Evolutionary conservation across 2,113 vertebrate species (phyloP).

Genomic region (Opisthocomus hoazin): DNA sequence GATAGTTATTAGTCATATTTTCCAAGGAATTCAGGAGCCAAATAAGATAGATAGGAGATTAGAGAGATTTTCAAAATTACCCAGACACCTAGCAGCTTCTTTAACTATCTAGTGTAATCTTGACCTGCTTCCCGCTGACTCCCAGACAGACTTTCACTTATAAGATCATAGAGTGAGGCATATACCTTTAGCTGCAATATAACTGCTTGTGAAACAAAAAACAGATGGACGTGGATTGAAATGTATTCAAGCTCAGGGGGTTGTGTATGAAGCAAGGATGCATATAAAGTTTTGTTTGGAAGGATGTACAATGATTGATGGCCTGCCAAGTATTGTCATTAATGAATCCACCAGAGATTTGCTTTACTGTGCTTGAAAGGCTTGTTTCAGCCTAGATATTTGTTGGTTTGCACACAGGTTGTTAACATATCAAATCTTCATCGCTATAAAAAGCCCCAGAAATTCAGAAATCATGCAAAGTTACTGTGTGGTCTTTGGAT

Average conservation of each 20-base stretch:
- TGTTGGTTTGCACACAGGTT: neutral
- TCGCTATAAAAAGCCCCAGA: neutral
- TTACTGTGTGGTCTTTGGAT: neutral
- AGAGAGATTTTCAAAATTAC: neutral
- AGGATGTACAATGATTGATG: neutral
- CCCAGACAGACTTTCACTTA: neutral
- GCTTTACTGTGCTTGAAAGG: neutral
- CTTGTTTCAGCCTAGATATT: neutral
- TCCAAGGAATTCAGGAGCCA: neutral
- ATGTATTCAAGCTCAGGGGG: neutral
- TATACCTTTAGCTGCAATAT: neutral
- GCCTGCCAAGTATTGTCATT: neutral
- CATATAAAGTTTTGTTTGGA: neutral
- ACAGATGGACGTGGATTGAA: neutral
- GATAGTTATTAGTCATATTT: neutral
- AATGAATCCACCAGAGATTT: neutral
- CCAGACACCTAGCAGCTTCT: neutral
- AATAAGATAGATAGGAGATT: neutral
- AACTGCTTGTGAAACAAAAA: neutral
- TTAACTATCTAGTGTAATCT: neutral
- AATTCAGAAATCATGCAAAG: neutral
- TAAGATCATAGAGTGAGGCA: neutral
- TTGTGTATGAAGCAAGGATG: neutral
- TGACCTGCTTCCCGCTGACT: neutral
- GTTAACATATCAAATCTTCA: neutral